Evolutionary conservation across 2,113 vertebrate species (phyloP).

Genomic region (Pao palembangensis): DNA sequence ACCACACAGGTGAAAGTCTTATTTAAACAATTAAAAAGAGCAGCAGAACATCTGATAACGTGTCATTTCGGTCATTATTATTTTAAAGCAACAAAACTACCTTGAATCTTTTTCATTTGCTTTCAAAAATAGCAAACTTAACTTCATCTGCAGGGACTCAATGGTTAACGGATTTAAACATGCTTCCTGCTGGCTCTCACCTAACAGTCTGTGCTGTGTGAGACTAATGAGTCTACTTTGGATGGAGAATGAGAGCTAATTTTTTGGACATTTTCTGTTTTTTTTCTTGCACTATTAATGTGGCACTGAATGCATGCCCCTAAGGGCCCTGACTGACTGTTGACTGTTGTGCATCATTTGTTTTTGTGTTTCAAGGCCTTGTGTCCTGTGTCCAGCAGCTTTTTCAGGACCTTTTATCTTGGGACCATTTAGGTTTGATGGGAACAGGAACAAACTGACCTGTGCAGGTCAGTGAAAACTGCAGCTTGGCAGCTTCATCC

Average conservation of each 20-base stretch:
- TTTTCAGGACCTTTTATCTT: constrained; percentile 38
- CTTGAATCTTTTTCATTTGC: neutral
- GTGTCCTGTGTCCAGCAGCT: constrained; percentile 22
- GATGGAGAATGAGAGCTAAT: constrained; percentile 30
- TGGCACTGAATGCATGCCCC: constrained; percentile 4
- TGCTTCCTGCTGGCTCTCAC: constrained; percentile 34
- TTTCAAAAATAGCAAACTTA: neutral
- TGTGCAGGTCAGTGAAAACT: constrained; percentile 28
- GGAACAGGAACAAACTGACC: constrained; percentile 44
- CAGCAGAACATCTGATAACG: no score
- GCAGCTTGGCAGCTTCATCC: constrained; percentile 5
- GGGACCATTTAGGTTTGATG: constrained; percentile 38
- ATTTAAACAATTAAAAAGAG: no score
- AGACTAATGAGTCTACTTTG: constrained; percentile 38
- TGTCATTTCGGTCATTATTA: no score
- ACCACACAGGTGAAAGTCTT: no score
- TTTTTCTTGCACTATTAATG: constrained; percentile 22
- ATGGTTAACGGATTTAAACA: constrained; percentile 35
- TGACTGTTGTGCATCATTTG: constrained; percentile 19
- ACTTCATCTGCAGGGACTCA: constrained; percentile 11
- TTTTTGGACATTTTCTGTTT: constrained; percentile 18
- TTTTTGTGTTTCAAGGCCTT: constrained; percentile 15
- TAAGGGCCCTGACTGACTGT: constrained; percentile 8
- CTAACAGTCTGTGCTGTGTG: constrained; percentile 41
- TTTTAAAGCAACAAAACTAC: no score